Base-by-base conservation (phyloP, 2,888 invertebrate genomes). In the Drosophila parthenogenetica region DNA sequence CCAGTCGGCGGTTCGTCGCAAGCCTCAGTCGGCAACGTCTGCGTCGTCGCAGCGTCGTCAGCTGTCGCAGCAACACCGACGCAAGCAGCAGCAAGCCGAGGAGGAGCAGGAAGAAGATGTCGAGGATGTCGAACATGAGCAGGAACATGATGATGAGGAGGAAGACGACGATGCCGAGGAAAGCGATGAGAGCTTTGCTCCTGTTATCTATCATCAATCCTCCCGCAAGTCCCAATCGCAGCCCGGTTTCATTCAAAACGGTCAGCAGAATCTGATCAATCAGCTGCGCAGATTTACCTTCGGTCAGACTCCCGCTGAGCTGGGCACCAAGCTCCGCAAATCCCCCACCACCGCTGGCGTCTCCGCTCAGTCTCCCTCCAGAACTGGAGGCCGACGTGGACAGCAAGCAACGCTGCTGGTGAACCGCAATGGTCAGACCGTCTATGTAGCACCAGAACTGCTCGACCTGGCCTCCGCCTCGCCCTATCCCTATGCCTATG, bases 381-480 rank as follows among this genome's bases (percentile, higher is more conserved):
- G 61, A 5, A 45, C 42, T 0, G 78, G 78, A 10, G 32, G 32
- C 1, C 85, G 81, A 8, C 87, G 78, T 0, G 87, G 79, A 0
- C 87, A 89, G 59, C 89, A 83, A 63, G 60, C 85, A 2, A 84
- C 87, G 0, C 54, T 90, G 1, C 46, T 90, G 29, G 68, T 90
- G 0, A 89, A 90, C 17, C 90, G 89, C 53, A 90, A 90, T 42
- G 90, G 90, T 0, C 89, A 91, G 69, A 79, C 90, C 1, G 59
- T 90, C 5, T 90, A 87, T 62, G 57, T 89, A 61, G 81, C 86
- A 0, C 89, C 87, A 8, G 85, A 87, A 60, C 69, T 76, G 5
- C 51, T 89, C 7, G 66, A 79, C 11, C 55, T 85, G 19, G 65
- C 68, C 49, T 46, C 70, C 1, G 55, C 35, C 11, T 11, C 29